Evolutionary conservation across 2,797 vertebrate genomes (phyloP), one percentile per base, ranked within the genome.

Genomic region (Myripristis murdjan): DNA sequence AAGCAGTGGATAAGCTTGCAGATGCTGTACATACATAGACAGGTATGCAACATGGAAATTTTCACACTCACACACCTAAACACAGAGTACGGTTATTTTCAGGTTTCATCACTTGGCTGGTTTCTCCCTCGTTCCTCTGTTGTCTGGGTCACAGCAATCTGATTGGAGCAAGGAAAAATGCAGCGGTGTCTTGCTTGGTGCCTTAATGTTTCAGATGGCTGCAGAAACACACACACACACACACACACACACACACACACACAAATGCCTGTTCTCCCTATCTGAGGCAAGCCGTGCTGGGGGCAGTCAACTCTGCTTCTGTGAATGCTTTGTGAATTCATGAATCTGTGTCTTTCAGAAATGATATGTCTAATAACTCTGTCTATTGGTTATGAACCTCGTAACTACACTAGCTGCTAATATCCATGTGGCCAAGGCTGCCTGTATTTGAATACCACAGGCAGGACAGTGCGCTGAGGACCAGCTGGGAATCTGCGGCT

Each of bases 111-210:
- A 18, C 71, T 62, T 6, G 22, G 65, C 46, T 70, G 33, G 47
- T 31, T 71, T 63, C 60, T 55, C 41, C 22, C 43, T 23, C 14
- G n/a, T 39, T 47, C 52, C 57, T 80, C 75, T 77, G 53, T 93
- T 93, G 86, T 93, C 77, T 81, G 78, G 76, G 77, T 81, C 72
- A 73, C 78, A 79, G 68, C 58, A 24, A 44, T 68, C 70, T 82
- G 77, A 35, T 79, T 81, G 80, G 88, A 91, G 84, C 86, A 87
- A 89, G 86, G 85, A 82, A 75, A 83, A 85, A 88, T 63, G 70
- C 75, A 70, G 75, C 51, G 39, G 81, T 58, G 71, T 81, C 81
- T 85, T 78, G 77, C 62, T 16, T 56, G 22, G 23, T 33, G 64
- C 48, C 11, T 51, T 18, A 52, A 52, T 65, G 54, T 51, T 56